These are phyloP conservation scores for Lampropteryx suffumata DNA, from an alignment of 2,888 invertebrate genomes.

Conservation along the genomic window DNA sequence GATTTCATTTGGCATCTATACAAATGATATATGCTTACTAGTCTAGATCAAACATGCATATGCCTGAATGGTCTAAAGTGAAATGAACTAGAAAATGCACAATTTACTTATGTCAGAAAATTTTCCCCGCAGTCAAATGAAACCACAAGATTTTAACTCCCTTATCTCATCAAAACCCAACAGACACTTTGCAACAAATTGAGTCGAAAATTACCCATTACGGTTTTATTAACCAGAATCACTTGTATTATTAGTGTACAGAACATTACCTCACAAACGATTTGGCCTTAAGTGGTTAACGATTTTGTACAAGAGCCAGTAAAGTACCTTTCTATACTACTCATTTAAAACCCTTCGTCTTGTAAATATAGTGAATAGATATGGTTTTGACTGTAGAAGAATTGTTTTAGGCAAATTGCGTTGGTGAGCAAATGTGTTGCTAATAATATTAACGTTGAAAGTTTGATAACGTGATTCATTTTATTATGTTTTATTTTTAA, in stretches of 20 bases:
- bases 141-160: not conserved
- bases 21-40: too few species aligned
- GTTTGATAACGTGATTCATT: too few species aligned
- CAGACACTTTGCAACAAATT: slow-evolving; percentile 25
- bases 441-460: too few species aligned
- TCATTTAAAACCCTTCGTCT: too few species aligned
- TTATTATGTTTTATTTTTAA: too few species aligned
- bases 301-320: slow-evolving; percentile 20
- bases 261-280: slow-evolving; percentile 34
- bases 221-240: slow-evolving; percentile 34
- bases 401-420: too few species aligned
- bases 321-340: too few species aligned
- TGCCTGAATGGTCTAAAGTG: too few species aligned
- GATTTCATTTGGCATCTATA: too few species aligned
- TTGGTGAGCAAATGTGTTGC: too few species aligned
- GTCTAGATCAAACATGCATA: too few species aligned
- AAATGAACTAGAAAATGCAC: too few species aligned
- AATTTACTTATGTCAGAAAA: not conserved
- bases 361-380: not conserved
- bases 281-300: slow-evolving; percentile 36
- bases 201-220: slow-evolving; percentile 31
- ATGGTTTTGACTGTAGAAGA: not conserved
- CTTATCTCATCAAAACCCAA: slow-evolving; percentile 14
- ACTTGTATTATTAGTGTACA: slow-evolving; percentile 33
- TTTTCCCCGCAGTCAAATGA: slow-evolving; percentile 1